Base-by-base conservation (phyloP, 53 echinoderm and acorn worm genomes). In the Paracentrotus lividus region DNA sequence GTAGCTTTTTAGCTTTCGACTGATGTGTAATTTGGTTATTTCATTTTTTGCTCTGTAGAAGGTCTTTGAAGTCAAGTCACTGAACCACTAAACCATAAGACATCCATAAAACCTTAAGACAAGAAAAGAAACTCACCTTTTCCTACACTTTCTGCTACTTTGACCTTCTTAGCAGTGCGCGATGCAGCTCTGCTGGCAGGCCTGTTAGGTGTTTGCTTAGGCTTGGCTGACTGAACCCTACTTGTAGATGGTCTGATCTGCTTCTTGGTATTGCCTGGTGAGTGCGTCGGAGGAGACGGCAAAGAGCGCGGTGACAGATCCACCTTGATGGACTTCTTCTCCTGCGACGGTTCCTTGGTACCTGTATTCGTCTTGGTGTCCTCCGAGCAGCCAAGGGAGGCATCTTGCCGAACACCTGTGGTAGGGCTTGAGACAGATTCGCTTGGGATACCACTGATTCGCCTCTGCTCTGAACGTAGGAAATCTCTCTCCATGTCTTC, bases 401-500 rank as follows among this genome's bases (percentile, higher is more conserved):
- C 75, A 13, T 68, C 69, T 61, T 58, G 38, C 0, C 13, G 27
- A 33, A 66, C 45, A 27, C 24, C n/a, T 4, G 75, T 75, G 29
- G 75, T 69, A 21, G 65, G 42, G 53, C 31, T 24, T 6, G 38
- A 42, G 2, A 42, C n/a, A 21, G 81, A 78, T 4, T 36, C 38
- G 10, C 34, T 53, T 21, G 81, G 13, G 10, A 42, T 10, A 31
- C 53, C 92, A 20, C 92, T 78, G 84, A 92, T 92, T 55, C 92
- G 57, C 36, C 81, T 77, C 13, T 92, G 54, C 53, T 92, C 92
- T 8, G 77, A 78, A 8, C 59, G 81, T 32, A 92, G 59, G 44
- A 55, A 92, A 2, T 92, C 92, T 12, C 40, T 78, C 45, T 92
- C 92, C 61, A 60, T 92, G 8, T 77, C 56, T 6, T 92, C 92